Evolutionary conservation across 2,113 vertebrate genomes (phyloP), one percentile per base, ranked within the genome.

Genomic region (Platysternon megacephalum): DNA sequence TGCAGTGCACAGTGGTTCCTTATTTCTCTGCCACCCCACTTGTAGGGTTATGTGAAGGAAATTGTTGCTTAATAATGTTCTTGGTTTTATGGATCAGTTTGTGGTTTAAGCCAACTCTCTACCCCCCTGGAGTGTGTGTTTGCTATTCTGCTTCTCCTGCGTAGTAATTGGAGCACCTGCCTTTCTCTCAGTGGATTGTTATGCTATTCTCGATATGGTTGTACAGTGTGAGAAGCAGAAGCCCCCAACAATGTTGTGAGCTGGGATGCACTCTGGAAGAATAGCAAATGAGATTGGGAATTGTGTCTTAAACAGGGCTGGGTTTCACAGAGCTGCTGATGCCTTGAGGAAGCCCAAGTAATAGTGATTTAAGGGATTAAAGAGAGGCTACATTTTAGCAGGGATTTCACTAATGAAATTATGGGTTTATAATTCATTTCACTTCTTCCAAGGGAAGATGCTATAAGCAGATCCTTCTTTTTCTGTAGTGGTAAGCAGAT

Each of bases 371-470:
- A 61, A 94, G 88, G 90, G 81, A 94, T 88, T 94, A 92, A 55
- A 82, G 74, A 14, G 85, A 80, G 53, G 80, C 95, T 81, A 24
- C 72, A 92, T 93, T 96, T 91, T 88, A 92, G 86, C 53, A 82
- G 86, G 56, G 55, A 44, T 93, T 97, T 96, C 81, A 76, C 94
- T 95, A 89, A 93, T 82, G 87, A 93, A 97, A 96, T 96, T 80
- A 51, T 82, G 81, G 84, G 42, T 87, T 84, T 88, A 5, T 94
- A 87, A 95, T 93, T 89, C 58, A 74, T 95, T 97, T 96, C 39
- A 7, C 52, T 28, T 76, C 74, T 86, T 84, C 79, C 51, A 91
- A 94, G 76, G 80, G 87, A 81, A 91, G 90, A 92, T 95, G 56
- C 51, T 96, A 94, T 22, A 91, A 91, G 74, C 85, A 82, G 79